Base-by-base conservation (phyloP, 2,888 invertebrate genomes). In the Callimorpha dominula region DNA sequence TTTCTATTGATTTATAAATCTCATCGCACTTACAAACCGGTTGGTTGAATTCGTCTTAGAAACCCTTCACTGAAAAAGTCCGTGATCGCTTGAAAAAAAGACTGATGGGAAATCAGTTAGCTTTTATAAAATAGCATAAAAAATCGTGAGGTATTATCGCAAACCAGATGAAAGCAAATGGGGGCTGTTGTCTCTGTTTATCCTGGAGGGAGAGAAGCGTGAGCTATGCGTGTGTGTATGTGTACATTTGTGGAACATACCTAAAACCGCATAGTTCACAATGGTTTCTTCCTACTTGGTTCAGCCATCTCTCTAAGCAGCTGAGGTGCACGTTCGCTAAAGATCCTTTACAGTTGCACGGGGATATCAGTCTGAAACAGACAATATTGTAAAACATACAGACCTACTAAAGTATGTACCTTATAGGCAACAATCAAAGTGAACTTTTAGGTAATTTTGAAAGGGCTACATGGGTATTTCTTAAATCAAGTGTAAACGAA, bases 251-350 rank as follows among this genome's bases (percentile, higher is more conserved):
- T 50, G 11, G 15, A 11, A 65, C 20, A 15, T 73, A 97, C 92
- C 96, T 96, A 88, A 95, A 97, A 86, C 96, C 96, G 89, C 97
- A 97, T 20, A 97, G 91, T 87, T 97, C 97, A 85, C 97, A 97
- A 86, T 97, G 96, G 80, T 96, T 97, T 73, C 97, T 95, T 46
- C 97, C 96, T 14, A 97, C 97, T 88, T 97, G 96, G 88, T 97
- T 97, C 80, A 97, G 92, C 97, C 97, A 97, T 82, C 97, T 92
- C 87, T 97, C 97, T 83, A 97, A 88, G 85, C 97, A 97, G 70
- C 96, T 96, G 65, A 97, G 90, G 85, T 97, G 97, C 43, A 97
- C 97, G 86, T 97, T 96, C 1, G 97, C 97, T 82, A 97, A 88
- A 0, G 97, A 96, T 17, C 97, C 97, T 85, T 97, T 97, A 89